phyloP scores from a whole-genome alignment of 2,797 vertebrate species.

The Cossypha polioptera region DNA sequence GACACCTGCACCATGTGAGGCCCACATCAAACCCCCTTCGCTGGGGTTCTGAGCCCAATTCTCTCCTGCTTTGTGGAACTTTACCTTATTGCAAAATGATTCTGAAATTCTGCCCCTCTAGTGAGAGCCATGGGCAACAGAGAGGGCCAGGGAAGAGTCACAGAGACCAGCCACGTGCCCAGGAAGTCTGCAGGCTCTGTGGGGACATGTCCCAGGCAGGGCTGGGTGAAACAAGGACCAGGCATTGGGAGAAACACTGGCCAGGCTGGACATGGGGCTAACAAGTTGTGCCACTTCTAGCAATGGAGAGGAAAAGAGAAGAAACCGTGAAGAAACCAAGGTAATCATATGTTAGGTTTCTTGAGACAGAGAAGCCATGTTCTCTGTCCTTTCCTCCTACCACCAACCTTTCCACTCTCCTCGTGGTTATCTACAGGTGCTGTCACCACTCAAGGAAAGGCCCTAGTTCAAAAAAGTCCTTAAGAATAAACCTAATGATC shows the following conservation, averaged over 20 bases:
- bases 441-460: background rate
- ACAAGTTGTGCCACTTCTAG: rapidly evolving
- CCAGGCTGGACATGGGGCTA: background rate
- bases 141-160: background rate
- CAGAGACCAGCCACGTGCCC: rapidly evolving
- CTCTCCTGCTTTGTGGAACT: background rate
- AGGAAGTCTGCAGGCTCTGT: background rate
- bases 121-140: background rate
- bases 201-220: background rate
- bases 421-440: background rate
- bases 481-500: background rate
- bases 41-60: rapidly evolving
- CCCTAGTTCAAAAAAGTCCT: background rate
- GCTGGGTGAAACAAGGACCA: background rate
- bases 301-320: background rate
- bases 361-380: background rate
- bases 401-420: rapidly evolving
- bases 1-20: background rate
- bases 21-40: background rate
- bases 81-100: background rate
- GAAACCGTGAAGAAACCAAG: background rate
- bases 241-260: background rate
- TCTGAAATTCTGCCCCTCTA: background rate
- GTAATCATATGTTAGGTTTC: background rate
- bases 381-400: background rate